phyloP scores from a whole-genome alignment of 1,140 invertebrate genomes.

The Drosophila sproati region DNA sequence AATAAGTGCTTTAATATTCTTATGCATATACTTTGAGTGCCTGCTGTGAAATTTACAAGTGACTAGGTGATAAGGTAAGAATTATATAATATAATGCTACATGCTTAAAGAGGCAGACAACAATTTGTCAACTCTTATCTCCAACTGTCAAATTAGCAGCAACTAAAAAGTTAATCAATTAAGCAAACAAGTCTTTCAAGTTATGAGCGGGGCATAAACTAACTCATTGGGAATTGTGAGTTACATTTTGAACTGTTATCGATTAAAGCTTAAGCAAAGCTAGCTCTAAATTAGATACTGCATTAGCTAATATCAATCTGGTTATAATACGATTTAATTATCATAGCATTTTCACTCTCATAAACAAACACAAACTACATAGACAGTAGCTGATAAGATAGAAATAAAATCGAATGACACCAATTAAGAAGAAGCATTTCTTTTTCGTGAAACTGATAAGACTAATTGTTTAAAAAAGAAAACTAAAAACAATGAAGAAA shows the following conservation, averaged over 20 bases:
- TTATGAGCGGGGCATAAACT: background rate
- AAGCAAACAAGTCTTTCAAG: constrained; percentile 18
- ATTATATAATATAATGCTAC: background rate
- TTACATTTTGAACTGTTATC: background rate
- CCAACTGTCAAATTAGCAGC: background rate
- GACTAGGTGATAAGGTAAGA: background rate
- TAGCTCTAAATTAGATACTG: background rate
- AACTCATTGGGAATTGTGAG: background rate
- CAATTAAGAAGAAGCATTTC: background rate
- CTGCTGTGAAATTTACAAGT: background rate
- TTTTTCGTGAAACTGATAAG: background rate
- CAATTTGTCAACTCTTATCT: constrained; percentile 31
- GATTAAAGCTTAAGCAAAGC: background rate
- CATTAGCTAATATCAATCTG: too few species aligned
- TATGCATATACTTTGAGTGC: background rate
- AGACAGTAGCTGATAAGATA: constrained; percentile 5
- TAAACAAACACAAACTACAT: too few species aligned
- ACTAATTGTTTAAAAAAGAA: background rate
- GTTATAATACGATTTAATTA: background rate
- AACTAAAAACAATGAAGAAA: background rate
- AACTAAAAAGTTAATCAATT: constrained; percentile 18
- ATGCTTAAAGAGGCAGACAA: background rate
- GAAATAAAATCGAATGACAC: constrained; percentile 1
- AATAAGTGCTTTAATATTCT: background rate
- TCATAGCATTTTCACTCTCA: too few species aligned